Base-by-base conservation (phyloP, 2,797 vertebrate species). In the Numenius phaeopus region DNA sequence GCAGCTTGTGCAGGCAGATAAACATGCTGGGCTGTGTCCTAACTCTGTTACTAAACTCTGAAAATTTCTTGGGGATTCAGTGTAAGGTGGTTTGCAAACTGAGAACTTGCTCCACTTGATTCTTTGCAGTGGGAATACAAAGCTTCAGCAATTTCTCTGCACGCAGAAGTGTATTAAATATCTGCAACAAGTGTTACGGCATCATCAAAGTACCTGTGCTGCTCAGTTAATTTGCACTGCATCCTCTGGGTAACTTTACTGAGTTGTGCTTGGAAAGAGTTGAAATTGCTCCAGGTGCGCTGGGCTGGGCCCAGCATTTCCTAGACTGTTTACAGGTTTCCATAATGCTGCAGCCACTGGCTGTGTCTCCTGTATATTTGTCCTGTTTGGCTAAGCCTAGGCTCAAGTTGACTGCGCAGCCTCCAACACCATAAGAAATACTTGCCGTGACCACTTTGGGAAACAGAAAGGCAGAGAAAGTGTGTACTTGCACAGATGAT, bases 391-490 rank as follows among this genome's bases (percentile, higher is more conserved):
- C 75, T 59, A 30, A 86, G 29, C 39, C 10, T 49, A 15, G n/a
- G 39, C 21, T 62, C 13, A 17, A 12, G 67, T 0, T 46, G 29
- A 11, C 34, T 70, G 22, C 2, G 5, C 14, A 57, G 20, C 30
- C 52, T 75, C n/a, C 49, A 59, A 0, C 7, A 29, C 5, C 11
- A 2, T 7, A 22, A 47, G 20, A 70, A 71, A 47, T 40, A 27
- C 30, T 24, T 64, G 21, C 23, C 0, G 0, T 44, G 27, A 8
- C 6, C 1, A 0, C 14, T 61, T 75, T 3, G 19, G 58, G 81
- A 79, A 82, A 26, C 21, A 55, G 40, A n/a, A 47, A 64, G 30
- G 59, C 37, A 67, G 46, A 73, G 67, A 61, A 72, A 40, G 4
- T 0, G 1, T 9, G 24, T 24, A 3, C 17, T 34, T 44, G 24